Base-by-base conservation (phyloP, 2,113 vertebrate species). In the Sturnus vulgaris region DNA sequence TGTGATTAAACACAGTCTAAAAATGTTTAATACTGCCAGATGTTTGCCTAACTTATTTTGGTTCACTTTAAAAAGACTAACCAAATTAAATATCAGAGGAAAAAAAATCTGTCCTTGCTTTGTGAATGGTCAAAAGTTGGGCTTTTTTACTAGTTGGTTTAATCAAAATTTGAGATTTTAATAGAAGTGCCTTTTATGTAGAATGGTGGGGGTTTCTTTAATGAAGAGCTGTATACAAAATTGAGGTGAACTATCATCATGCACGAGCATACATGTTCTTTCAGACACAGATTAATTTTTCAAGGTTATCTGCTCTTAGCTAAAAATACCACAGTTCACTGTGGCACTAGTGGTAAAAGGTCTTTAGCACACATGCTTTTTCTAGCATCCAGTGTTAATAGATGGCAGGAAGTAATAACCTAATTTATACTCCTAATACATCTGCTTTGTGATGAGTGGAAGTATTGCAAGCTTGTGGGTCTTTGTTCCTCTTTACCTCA, bases 401-500 rank as follows among this genome's bases (percentile, higher is more conserved):
- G 18, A 24, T 49, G 27, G 21, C 60, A 83, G 39, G 21, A 63
- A 20, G 40, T 75, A 68, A 75, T 85, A 88, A 75, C 27, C 25
- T 59, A 42, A 68, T 60, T 71, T 70, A 25, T 42, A 59, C 7
- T 55, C 24, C 23, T 69, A 55, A 42, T 46, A 30, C 2, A 40
- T 75, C 15, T 86, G 14, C 59, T 71, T 84, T 91, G 42, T 75
- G 85, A 84, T 30, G 56, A 47, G 39, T 40, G 53, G 69, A 91
- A 49, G 27, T 79, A 72, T 20, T 92, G n/a, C 31, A 83, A 70
- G 37, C 18, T 49, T 88, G 24, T 86, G 68, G n/a, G 42, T 39
- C 50, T 57, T 80, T 81, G 46, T 81, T 95, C 20, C n/a, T 88
- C 30, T 70, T 72, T 46, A 40, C 28, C 10, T 91, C 13, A 22